A percentile compares a stretch with the other conserved stretches of the same genome.
Conservation (phyloP, 2,797 vertebrate genomes). For the Malacoraja senta region DNA sequence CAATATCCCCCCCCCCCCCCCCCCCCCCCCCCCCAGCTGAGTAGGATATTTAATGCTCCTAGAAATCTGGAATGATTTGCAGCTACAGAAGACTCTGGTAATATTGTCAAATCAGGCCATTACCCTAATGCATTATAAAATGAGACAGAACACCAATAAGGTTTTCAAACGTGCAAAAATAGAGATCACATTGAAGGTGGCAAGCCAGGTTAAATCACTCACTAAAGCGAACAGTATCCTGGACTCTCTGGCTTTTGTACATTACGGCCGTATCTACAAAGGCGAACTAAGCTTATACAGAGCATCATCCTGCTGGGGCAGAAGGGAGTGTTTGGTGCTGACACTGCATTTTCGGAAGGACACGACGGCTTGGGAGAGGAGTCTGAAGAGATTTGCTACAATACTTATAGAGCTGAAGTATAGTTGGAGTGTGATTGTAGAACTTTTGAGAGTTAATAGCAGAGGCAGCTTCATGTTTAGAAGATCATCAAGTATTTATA, state of each 20-base stretch:
- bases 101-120: no score
- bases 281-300: background rate
- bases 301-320: background rate
- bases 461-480: background rate
- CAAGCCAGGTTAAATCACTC: background rate
- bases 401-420: background rate
- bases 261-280: no score
- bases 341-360: background rate
- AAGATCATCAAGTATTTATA: background rate
- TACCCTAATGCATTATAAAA: background rate
- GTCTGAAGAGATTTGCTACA: background rate
- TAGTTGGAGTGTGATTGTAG: background rate
- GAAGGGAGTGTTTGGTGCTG: background rate
- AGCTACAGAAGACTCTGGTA: no score
- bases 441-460: background rate
- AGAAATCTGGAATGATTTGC: no score
- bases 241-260: background rate
- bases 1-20: no score
- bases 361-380: background rate
- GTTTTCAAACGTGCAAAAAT: background rate
- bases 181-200: background rate
- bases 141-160: background rate
- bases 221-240: background rate
- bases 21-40: no score
- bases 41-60: no score